Evolutionary conservation across 2,888 invertebrate genomes (phyloP).

Genomic region (Ectemnius lituratus): DNA sequence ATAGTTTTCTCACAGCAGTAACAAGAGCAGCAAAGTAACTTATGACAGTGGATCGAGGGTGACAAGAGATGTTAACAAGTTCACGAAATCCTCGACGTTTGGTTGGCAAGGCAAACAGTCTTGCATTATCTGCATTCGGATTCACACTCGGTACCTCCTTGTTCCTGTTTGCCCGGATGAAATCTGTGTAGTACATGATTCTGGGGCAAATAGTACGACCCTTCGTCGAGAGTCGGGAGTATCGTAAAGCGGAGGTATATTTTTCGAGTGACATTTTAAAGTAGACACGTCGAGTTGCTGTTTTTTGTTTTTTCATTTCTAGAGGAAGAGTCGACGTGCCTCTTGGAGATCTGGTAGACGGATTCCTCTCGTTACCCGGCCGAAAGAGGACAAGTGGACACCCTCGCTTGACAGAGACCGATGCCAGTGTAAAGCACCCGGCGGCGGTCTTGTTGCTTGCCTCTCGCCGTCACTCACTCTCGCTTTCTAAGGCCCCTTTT

Average conservation of each 20-base stretch:
- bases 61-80: conserved; percentile 41
- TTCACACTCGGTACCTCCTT: too few relatives aligned
- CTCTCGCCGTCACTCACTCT: conserved; percentile 34
- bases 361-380: conserved; percentile 39
- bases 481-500: conserved; percentile 21
- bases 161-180: too few relatives aligned
- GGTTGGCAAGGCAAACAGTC: conserved; percentile 53
- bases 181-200: too few relatives aligned
- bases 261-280: neutral
- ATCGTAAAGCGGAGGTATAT: neutral
- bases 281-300: neutral
- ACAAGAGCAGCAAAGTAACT: conserved; percentile 7
- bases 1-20: neutral
- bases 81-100: conserved; percentile 42
- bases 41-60: conserved; percentile 27
- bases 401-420: conserved; percentile 46
- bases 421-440: conserved; percentile 28
- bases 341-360: conserved; percentile 27
- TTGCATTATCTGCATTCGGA: neutral
- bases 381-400: conserved; percentile 23
- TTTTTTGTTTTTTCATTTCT: conserved; percentile 23
- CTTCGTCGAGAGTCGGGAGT: too few relatives aligned
- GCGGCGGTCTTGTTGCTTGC: conserved; percentile 23
- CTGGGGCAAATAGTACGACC: too few relatives aligned
- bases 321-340: conserved; percentile 4